A percentile compares a stretch with the other conserved stretches of the same genome.
Evolutionary conservation across 2,113 vertebrate genomes (phyloP).

Genomic region (Typhlomys cinereus): DNA sequence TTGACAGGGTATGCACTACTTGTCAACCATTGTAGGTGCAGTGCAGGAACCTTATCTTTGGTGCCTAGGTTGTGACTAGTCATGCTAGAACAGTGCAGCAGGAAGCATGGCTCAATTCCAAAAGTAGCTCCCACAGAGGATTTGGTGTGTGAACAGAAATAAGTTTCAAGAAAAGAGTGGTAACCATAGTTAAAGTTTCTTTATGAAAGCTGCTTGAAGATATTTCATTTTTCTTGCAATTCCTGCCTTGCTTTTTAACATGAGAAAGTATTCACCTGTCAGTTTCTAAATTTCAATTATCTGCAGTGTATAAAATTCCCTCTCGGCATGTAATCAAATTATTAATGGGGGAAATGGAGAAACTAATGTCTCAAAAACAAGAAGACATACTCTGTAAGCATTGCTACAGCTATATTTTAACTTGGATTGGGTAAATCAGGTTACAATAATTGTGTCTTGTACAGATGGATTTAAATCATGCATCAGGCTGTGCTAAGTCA

Average conservation of each 20-base stretch:
- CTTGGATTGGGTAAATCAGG: conserved; percentile 54
- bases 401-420: conserved; percentile 5
- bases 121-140: neutral
- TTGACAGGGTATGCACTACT: conserved; percentile 71
- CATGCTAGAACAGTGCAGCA: neutral
- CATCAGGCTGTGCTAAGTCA: conserved; percentile 75
- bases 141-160: neutral
- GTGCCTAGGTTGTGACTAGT: conserved; percentile 9
- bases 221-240: conserved; percentile 8
- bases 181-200: neutral
- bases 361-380: conserved; percentile 39
- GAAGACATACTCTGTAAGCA: neutral
- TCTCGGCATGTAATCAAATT: conserved; percentile 44
- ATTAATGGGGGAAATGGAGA: conserved; percentile 31
- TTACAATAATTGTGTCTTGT: conserved; percentile 69
- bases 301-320: neutral
- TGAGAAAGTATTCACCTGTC: conserved; percentile 3
- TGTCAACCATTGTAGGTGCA: conserved; percentile 51
- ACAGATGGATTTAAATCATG: conserved; percentile 58
- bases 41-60: conserved; percentile 36
- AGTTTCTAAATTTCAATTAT: conserved; percentile 52
- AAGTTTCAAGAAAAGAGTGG: neutral
- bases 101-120: conserved; percentile 47
- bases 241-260: neutral
- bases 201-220: neutral